Evolutionary conservation across 2,888 invertebrate genomes (phyloP).

Genomic region (Agriopis aurantiaria): DNA sequence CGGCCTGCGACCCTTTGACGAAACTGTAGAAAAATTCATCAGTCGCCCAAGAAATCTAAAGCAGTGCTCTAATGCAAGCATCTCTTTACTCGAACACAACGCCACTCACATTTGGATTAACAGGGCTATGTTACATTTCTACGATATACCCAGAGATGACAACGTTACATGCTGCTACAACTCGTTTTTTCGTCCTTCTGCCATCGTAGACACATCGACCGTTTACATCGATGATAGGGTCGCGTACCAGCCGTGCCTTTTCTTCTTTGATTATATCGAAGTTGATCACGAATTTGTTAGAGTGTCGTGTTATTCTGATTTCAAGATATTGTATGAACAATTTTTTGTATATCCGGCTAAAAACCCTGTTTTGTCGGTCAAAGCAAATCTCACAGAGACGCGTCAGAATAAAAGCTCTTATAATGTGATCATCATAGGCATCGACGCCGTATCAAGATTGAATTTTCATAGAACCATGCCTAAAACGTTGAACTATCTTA

Average conservation of each 20-base stretch:
- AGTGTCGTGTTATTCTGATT: slow-evolving; percentile 86
- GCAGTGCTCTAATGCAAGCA: slow-evolving; percentile 81
- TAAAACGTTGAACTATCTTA: slow-evolving; percentile 87
- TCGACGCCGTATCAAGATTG: slow-evolving; percentile 94
- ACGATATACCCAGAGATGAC: slow-evolving; percentile 76
- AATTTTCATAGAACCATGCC: slow-evolving; percentile 95
- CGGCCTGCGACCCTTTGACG: slow-evolving; percentile 87
- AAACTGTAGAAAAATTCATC: slow-evolving; percentile 83
- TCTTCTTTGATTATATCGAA: slow-evolving; percentile 75
- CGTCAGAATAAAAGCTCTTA: slow-evolving; percentile 66
- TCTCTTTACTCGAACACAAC: slow-evolving; percentile 86
- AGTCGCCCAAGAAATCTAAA: slow-evolving; percentile 76
- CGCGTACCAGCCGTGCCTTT: slow-evolving; percentile 79
- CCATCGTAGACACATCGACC: slow-evolving; percentile 77
- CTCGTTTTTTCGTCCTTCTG: slow-evolving; percentile 84
- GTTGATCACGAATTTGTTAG: slow-evolving; percentile 89
- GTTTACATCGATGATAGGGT: slow-evolving; percentile 78
- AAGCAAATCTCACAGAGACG: slow-evolving; percentile 51
- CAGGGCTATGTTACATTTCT: slow-evolving; percentile 73
- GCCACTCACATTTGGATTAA: slow-evolving; percentile 86
- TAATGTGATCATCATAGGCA: slow-evolving; percentile 92
- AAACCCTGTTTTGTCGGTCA: slow-evolving; percentile 56
- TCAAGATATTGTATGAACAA: slow-evolving; percentile 87
- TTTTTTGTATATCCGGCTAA: slow-evolving; percentile 89
- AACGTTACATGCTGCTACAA: slow-evolving; percentile 88